A percentile compares a stretch with the other conserved stretches of the same genome.
Evolutionary conservation across 2,113 vertebrate genomes (phyloP).

Genomic region (Pedionomus torquatus): DNA sequence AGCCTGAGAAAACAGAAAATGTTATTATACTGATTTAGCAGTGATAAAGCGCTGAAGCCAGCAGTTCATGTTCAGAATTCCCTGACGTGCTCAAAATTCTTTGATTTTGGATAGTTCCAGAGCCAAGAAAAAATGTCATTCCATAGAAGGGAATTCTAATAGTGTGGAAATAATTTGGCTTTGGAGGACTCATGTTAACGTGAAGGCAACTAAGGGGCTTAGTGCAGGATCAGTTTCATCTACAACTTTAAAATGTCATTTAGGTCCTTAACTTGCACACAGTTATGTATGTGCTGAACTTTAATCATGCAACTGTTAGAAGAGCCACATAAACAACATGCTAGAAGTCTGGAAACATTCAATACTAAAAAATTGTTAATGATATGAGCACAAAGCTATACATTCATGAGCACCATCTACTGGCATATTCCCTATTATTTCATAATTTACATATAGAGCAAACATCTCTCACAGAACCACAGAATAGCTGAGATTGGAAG

Average conservation of each 20-base stretch:
- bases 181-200: not conserved
- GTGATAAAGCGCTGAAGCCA: not conserved
- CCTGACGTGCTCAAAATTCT: not conserved
- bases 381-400: not conserved
- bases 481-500: not conserved
- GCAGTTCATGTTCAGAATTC: conserved; percentile 3
- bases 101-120: not conserved
- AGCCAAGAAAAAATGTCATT: not conserved
- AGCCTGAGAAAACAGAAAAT: conserved; percentile 35
- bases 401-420: conserved; percentile 9
- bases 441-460: not conserved
- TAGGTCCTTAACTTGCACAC: not conserved
- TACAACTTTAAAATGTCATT: not conserved
- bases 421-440: not conserved
- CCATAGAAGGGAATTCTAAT: not conserved
- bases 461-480: not conserved
- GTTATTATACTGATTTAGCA: conserved; percentile 30
- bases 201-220: not conserved
- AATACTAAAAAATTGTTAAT: not conserved
- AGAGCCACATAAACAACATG: not conserved
- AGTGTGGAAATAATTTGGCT: not conserved
- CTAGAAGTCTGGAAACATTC: not conserved
- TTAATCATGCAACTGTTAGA: not conserved
- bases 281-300: not conserved
- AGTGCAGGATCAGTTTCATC: not conserved